Base-by-base conservation (phyloP, 2,113 vertebrate species). In the Neolamprologus kungweensis region DNA sequence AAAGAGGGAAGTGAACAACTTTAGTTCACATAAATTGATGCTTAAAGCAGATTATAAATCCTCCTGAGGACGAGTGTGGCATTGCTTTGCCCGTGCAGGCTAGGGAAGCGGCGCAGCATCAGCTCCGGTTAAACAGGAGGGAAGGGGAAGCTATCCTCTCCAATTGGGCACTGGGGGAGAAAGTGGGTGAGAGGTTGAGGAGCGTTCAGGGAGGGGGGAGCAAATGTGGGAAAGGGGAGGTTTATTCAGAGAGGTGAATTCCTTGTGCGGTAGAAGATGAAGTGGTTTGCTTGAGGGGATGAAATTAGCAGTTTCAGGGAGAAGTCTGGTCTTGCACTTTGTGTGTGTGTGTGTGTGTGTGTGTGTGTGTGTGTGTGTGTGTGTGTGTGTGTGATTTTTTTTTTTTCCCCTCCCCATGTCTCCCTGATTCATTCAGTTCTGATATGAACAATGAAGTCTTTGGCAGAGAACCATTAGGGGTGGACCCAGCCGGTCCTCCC, bases 181-280 rank as follows among this genome's bases (percentile, higher is more conserved):
- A 96, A 95, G 91, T 96, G 93, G 96, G 96, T 96, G 94, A 96
- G 93, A 96, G 96, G 95, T 96, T 91, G 91, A 84, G 89, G 86
- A 89, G 55, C 80, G 53, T 80, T 79, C 4, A 16, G 79, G 87
- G 79, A 82, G 26, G 58, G 82, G 81, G 85, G 86, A 33, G 83
- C 19, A 54, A 42, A 81, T 79, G 89, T 87, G 88, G 85, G 88
- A 80, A 87, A 84, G 86, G 51, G 12, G 51, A 81, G 83, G 84
- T 60, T 86, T 79, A 88, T 90, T 83, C 81, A 86, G 33, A 63
- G 88, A 84, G 42, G 79, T 85, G 23, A 85, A 92, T 88, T 91
- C 83, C 37, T 81, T 53, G 68, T 50, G 7, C 7, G 81, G 26
- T 54, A 35, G 53, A 82, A 53, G 68, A 81, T 87, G 71, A 50